Base-by-base conservation (phyloP, 2,797 vertebrate species). In the Syndactyla subalaris region DNA sequence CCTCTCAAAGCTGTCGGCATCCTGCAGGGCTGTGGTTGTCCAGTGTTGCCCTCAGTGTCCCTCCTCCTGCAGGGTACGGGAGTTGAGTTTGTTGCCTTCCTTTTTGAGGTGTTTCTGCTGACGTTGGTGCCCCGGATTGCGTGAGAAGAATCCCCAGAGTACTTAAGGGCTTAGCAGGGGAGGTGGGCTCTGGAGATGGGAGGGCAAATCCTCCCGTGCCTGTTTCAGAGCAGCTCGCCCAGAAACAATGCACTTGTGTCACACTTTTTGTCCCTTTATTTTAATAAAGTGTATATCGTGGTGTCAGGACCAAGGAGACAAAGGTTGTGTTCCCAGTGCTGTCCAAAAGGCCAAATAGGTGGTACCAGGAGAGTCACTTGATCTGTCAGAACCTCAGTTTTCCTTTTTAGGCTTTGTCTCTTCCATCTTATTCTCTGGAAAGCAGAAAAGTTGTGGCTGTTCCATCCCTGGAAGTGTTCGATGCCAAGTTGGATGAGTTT, bases 301-400 rank as follows among this genome's bases (percentile, higher is more conserved):
- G 2, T 49, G 13, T 9, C 0, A 0, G 14, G 24, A 30, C 6
- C 43, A 65, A 51, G 54, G 38, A 23, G 30, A 10, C 10, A 41
- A 61, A 83, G 2, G 4, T 9, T 0, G 1, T 65, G 5, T 7
- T 54, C 24, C 27, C 52, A 9, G 39, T 23, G 54, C 43, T 72
- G 46, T 45, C 24, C 27, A 30, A 59, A 2, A 12, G 10, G 7
- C 23, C 30, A 34, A 16, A 10, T 12, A 39, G 22, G 8, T 12
- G 4, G 6, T 48, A 16, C 14, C 15, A n/a, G 34, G 11, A 11
- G n/a, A 19, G 4, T 54, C 21, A 19, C 7, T 82, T 46, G 32
- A 36, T 36, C 23, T 27, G 7, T 32, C 14, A 70, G 39, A 34
- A 48, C 21, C 49, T 92, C 51, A 54, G 3, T 41, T 89, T 91